Evolutionary conservation across 1,140 invertebrate species (phyloP), one percentile per base, ranked within the genome.

Genomic region (Drosophila repletoides): DNA sequence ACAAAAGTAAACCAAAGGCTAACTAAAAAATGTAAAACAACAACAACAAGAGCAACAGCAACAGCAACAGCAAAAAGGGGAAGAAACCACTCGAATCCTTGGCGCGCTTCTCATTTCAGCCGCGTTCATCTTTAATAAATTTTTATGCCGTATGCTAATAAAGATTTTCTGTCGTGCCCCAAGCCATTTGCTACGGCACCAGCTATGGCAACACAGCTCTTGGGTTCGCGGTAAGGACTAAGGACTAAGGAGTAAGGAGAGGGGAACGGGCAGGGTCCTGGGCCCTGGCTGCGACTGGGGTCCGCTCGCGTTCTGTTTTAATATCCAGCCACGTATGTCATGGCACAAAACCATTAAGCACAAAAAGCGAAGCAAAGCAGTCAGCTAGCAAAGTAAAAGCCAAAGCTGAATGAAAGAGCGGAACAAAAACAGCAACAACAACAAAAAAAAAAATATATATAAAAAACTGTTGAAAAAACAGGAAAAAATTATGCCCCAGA

Each of bases 121-220:
- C 45, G 53, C 76, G 49, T 72, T 76, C 79, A 86, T 84, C 75
- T 86, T 86, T 86, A 86, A 86, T 86, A 86, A 86, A 86, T 86
- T 86, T 86, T 86, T 86, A 86, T 86, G 81, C 80, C 81, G 81
- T 86, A 86, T 86, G 80, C 80, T 86, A 86, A 86, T 86, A 86
- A 86, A 83, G 79, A 86, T 79, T 79, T 84, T 75, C 38, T 79
- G 79, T 72, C 63, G 69, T 71, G 72, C 72, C 72, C 63, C 41
- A 60, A 66, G 72, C 72, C 61, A 74, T 71, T 70, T 73, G 53
- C 67, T 61, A 43, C 33, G 49, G 38, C 65, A 33, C 40, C 34
- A 41, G 22, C 28, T 58, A 9, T 29, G 24, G 21, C n/a, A 5
- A 17, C 9, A 38, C 9, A 38, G 22, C 29, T 15, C 33, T n/a